These are phyloP conservation scores for Tarsius wallacei DNA, from an alignment of 2,797 vertebrate species.

Conservation along the genomic window DNA sequence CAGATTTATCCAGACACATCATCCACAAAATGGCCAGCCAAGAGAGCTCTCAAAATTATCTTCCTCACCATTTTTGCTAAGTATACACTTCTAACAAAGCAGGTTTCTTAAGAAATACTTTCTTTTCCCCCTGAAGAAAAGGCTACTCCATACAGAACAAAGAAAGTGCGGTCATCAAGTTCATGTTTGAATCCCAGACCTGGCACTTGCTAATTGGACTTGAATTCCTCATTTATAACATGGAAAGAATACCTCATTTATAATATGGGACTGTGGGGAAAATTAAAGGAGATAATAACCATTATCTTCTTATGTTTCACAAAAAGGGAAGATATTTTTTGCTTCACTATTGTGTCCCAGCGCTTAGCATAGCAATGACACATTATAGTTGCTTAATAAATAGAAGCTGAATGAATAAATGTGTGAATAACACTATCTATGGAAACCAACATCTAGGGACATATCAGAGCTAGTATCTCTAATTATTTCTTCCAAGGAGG, in stretches of 20 bases:
- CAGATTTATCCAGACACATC: conserved; percentile 46
- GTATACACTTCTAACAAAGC: conserved; percentile 65
- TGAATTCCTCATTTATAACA: not conserved
- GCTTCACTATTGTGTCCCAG: not conserved
- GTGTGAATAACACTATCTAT: not conserved
- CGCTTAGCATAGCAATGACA: not conserved
- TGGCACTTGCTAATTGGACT: conserved; percentile 9
- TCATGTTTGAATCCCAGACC: not conserved
- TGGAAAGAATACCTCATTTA: not conserved
- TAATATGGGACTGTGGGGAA: not conserved
- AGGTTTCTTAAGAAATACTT: conserved; percentile 43
- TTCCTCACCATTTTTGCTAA: conserved; percentile 61
- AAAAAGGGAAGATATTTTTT: conserved; percentile 37
- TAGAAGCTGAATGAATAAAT: not conserved
- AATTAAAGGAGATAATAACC: conserved; percentile 39
- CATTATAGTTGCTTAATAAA: conserved; percentile 16
- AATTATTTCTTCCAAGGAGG: conserved; percentile 36
- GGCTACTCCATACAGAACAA: conserved; percentile 25
- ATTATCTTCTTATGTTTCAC: conserved; percentile 30
- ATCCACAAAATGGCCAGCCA: conserved; percentile 15
- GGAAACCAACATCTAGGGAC: not conserved
- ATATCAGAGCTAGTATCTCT: not conserved
- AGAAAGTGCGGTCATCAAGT: conserved; percentile 14
- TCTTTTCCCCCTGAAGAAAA: not conserved
- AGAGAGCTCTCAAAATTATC: conserved; percentile 47